Base-by-base conservation (phyloP, 2,888 invertebrate species). In the Eledone cirrhosa region DNA sequence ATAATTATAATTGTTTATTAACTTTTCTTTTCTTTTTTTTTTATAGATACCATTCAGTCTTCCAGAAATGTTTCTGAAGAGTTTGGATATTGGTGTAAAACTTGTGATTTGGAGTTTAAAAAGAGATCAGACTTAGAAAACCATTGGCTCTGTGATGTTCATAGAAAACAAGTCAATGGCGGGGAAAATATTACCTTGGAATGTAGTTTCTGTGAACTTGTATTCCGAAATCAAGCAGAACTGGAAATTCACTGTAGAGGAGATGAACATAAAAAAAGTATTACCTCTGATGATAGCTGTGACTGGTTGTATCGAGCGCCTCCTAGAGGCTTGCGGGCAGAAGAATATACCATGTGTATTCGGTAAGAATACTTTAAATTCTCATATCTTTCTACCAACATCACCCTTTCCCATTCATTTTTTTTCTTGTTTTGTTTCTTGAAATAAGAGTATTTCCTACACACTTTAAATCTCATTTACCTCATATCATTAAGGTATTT, bases 261-360 rank as follows among this genome's bases (percentile, higher is more conserved):
- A 78, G 88, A 89, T 80, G 84, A 85, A 13, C 94, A 94, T 89
- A 93, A 93, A 86, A 92, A 92, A 83, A 93, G 93, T 83, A 93
- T 94, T 82, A 94, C 94, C 93, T 94, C 94, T 16, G 94, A 94
- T 89, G 94, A 94, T 74, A 84, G 86, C 76, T 85, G 85, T 76
- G 83, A 83, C 41, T 88, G 88, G 88, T 92, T 93, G 85, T 94
- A 93, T 92, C 91, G 94, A 75, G 93, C 94, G 13, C 94, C 94
- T 59, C 94, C 94, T 33, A 91, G 94, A 80, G 94, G 94, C 8
- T 93, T 93, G 81, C 93, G 93, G 13, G 91, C 93, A 31, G 94
- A 94, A 83, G 93, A 93, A 11, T 94, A 94, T 87, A 91, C 92
- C 16, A 88, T 94, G 47, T 94, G 94, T 89, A 93, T 93, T 84